Evolutionary conservation across 2,888 invertebrate species (phyloP).

Genomic region (Synergus japonicus): DNA sequence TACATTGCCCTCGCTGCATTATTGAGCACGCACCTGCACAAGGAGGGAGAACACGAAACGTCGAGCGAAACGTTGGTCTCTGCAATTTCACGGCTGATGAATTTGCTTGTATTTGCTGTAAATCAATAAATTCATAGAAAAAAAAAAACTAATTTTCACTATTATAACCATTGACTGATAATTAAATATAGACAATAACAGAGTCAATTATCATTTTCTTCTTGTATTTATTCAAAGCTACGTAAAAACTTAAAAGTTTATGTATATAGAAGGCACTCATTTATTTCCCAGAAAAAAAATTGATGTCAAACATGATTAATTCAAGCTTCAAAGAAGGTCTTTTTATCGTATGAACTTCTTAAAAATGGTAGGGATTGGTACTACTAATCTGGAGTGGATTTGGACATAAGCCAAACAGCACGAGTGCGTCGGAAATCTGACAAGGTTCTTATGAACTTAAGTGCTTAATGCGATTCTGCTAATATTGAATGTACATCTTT

Average conservation of each 20-base stretch:
- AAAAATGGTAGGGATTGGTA: background rate
- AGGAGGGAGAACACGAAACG: conserved; percentile 54
- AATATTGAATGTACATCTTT: background rate
- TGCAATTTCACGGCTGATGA: conserved; percentile 54
- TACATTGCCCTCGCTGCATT: conserved; percentile 64
- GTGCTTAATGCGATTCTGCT: conserved; percentile 19
- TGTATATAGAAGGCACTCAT: background rate
- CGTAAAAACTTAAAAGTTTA: background rate
- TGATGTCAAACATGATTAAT: background rate
- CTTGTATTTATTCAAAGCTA: too few relatives aligned
- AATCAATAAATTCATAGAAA: conserved; percentile 38
- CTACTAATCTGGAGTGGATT: conserved; percentile 3
- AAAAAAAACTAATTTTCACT: background rate
- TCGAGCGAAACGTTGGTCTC: conserved; percentile 52
- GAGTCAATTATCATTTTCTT: too few relatives aligned
- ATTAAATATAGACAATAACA: too few relatives aligned
- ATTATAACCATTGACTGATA: background rate
- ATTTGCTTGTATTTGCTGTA: conserved; percentile 51
- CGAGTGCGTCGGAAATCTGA: conserved; percentile 15
- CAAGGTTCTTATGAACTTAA: conserved; percentile 33
- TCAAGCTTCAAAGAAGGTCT: background rate
- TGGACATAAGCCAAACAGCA: conserved; percentile 25
- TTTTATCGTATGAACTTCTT: background rate
- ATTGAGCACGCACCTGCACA: conserved; percentile 64
- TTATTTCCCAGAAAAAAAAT: background rate